phyloP scores from a whole-genome alignment of 1,140 invertebrate species.

The Lordiphosa stackelbergi region DNA sequence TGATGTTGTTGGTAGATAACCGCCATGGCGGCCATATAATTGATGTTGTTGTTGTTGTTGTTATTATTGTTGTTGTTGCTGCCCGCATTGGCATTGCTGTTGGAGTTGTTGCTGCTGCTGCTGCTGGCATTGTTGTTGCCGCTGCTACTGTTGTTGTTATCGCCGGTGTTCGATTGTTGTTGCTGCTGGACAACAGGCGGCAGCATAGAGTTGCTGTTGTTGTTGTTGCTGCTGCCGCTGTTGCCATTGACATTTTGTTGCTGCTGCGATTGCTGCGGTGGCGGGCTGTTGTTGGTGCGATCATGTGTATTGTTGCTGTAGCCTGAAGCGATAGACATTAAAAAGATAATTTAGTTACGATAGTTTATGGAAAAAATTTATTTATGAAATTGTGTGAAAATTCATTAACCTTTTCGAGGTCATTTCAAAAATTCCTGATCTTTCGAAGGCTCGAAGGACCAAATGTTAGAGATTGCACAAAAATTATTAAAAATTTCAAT shows the following conservation, averaged over 20 bases:
- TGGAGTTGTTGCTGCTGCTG: slow-evolving; percentile 46
- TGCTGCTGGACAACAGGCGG: slow-evolving; percentile 48
- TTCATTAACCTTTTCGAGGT: neutral
- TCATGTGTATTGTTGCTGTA: slow-evolving; percentile 59
- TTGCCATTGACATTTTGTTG: slow-evolving; percentile 45
- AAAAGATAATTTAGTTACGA: slow-evolving; percentile 8
- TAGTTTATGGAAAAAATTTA: no score
- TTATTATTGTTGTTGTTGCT: slow-evolving; percentile 58
- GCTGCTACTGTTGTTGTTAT: slow-evolving; percentile 19
- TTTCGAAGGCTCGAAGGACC: no score
- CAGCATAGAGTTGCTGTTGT: slow-evolving; percentile 47
- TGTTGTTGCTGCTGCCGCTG: slow-evolving; percentile 30
- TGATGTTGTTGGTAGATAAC: slow-evolving; percentile 67
- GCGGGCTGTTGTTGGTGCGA: slow-evolving; percentile 56
- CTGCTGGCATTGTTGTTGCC: slow-evolving; percentile 30
- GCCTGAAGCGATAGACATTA: slow-evolving; percentile 29
- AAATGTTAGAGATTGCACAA: no score
- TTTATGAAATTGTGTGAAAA: no score
- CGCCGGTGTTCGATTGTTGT: slow-evolving; percentile 19
- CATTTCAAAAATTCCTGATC: no score
- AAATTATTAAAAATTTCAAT: no score
- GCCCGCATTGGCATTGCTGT: slow-evolving; percentile 42
- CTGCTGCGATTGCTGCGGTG: slow-evolving; percentile 52
- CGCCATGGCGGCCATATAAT: slow-evolving; percentile 61
- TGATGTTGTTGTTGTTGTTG: slow-evolving; percentile 64